Conservation (phyloP, 2,797 vertebrate genomes). For the Onychomys arenicola region DNA sequence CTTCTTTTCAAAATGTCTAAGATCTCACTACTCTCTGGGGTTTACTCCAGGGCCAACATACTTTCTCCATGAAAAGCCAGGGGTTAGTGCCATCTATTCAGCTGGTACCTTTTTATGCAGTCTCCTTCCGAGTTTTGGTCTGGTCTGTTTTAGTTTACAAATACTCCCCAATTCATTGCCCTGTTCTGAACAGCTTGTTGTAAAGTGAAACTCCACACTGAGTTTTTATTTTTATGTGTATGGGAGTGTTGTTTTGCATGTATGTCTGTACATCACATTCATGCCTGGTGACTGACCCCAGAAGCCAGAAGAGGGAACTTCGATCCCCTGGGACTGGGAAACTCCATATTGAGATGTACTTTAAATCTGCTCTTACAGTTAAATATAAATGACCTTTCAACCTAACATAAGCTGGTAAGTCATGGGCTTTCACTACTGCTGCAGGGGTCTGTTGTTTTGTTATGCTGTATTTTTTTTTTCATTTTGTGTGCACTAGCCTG, state of each 20-base stretch:
- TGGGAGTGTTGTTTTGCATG: not conserved
- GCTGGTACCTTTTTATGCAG: not conserved
- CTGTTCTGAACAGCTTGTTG: not conserved
- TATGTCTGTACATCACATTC: not conserved
- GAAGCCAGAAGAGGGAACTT: not conserved
- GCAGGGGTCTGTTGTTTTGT: not conserved
- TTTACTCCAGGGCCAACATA: not conserved
- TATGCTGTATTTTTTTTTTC: not conserved
- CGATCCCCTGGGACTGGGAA: not conserved
- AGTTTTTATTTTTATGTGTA: not conserved
- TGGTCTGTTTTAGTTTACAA: not conserved
- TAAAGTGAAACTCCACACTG: constrained; percentile 17
- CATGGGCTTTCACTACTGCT: not conserved
- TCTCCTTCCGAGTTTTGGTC: not conserved
- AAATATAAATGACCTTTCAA: not conserved
- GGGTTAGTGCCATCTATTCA: not conserved
- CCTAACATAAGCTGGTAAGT: not conserved
- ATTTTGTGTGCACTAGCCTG: not conserved
- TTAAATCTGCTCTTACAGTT: constrained; percentile 26
- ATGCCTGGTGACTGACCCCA: not conserved
- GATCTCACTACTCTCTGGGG: not conserved
- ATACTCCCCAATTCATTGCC: not conserved
- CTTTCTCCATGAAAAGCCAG: not conserved
- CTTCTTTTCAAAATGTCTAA: not conserved
- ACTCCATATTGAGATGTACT: not conserved